These are phyloP conservation scores for Cepaea nemoralis DNA, from an alignment of 1,140 invertebrate species.

Conservation along the genomic window DNA sequence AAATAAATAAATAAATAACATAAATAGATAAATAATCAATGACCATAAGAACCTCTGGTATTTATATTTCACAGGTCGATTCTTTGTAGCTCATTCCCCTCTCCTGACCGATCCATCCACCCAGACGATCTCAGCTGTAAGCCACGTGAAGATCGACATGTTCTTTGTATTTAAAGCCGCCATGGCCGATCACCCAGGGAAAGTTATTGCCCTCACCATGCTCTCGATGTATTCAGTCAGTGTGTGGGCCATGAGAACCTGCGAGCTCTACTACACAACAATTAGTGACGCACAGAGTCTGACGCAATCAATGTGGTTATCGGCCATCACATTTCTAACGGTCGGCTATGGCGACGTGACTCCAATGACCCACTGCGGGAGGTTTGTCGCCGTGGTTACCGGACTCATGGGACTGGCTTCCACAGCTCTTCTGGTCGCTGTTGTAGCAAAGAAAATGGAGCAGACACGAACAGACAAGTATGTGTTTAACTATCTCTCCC, in stretches of 20 bases:
- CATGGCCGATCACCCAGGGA: conserved; percentile 70
- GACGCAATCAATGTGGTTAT: conserved; percentile 68
- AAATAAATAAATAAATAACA: too few species aligned
- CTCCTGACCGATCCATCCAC: conserved; percentile 68
- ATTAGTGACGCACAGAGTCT: conserved; percentile 43
- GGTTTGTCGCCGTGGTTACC: conserved; percentile 68
- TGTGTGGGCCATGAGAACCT: conserved; percentile 68
- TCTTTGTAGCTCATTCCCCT: conserved; percentile 68
- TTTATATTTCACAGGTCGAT: conserved; percentile 57
- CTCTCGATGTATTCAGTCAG: conserved; percentile 62
- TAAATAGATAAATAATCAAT: too few species aligned
- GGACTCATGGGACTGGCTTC: conserved; percentile 71
- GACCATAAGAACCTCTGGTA: too few species aligned
- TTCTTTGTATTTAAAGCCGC: conserved; percentile 71
- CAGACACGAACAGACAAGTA: conserved; percentile 70
- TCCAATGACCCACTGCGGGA: conserved; percentile 69
- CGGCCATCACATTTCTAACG: conserved; percentile 71
- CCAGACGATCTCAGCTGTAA: conserved; percentile 69
- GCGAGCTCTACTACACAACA: conserved; percentile 64
- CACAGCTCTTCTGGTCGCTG: conserved; percentile 72
- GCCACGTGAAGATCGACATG: conserved; percentile 69
- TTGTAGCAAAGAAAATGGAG: conserved; percentile 70
- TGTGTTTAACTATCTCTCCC: conserved; percentile 71
- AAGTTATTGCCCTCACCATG: conserved; percentile 64
- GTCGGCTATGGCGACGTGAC: conserved; percentile 70